Evolutionary conservation across 2,888 invertebrate genomes (phyloP).

Genomic region (Dicroscelio sp.): DNA sequence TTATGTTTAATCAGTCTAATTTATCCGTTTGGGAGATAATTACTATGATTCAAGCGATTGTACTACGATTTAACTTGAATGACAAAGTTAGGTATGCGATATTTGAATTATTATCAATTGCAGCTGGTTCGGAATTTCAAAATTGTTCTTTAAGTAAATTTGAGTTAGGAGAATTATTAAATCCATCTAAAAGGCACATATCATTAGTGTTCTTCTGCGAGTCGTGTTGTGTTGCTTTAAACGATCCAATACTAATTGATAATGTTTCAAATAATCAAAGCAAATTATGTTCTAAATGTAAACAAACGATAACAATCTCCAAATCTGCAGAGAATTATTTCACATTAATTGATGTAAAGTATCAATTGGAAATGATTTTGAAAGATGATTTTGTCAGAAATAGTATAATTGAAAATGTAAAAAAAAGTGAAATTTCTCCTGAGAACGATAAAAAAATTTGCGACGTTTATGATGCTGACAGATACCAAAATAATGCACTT

Average conservation of each 20-base stretch:
- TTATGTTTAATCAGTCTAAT: constrained; percentile 5
- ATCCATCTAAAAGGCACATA: too few species aligned
- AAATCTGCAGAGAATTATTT: constrained; percentile 28
- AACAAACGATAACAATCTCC: neutral
- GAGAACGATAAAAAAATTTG: too few species aligned
- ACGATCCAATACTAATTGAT: neutral
- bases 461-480: constrained; percentile 23
- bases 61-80: neutral
- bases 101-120: neutral
- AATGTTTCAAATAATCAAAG: constrained; percentile 11
- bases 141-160: too few species aligned
- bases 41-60: neutral
- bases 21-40: neutral
- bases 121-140: constrained; percentile 6
- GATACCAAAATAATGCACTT: constrained; percentile 1
- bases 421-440: too few species aligned
- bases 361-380: constrained; percentile 17
- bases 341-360: neutral
- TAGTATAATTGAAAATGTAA: too few species aligned
- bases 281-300: neutral
- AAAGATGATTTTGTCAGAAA: neutral
- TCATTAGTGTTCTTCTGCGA: neutral
- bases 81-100: neutral
- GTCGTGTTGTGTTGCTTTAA: neutral
- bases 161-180: too few species aligned